Evolutionary conservation across 1,140 invertebrate genomes (phyloP).

Genomic region (Probaryconus sp.): DNA sequence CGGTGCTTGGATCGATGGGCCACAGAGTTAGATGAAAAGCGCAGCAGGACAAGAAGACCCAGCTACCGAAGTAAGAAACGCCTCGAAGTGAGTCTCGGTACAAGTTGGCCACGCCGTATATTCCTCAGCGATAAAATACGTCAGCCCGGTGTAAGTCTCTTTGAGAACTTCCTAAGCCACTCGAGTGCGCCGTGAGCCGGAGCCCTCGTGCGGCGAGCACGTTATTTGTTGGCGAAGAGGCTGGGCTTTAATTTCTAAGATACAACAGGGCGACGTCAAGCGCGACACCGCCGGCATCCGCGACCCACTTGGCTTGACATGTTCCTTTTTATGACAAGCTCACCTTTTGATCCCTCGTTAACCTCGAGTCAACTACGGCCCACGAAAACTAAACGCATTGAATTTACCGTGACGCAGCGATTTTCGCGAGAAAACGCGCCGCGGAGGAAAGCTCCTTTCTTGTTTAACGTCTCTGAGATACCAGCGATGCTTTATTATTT

Average conservation of each 20-base stretch:
- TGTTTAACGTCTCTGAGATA: not conserved
- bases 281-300: slow-evolving; percentile 7
- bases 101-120: slow-evolving; percentile 35
- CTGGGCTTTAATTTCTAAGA: slow-evolving; percentile 36
- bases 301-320: slow-evolving; percentile 15
- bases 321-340: slow-evolving; percentile 42
- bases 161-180: slow-evolving; percentile 56
- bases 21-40: no score
- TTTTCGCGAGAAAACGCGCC: slow-evolving; percentile 31
- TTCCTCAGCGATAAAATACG: slow-evolving; percentile 50
- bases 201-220: slow-evolving; percentile 25
- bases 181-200: slow-evolving; percentile 32
- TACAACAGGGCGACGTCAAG: slow-evolving; percentile 23
- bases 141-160: slow-evolving; percentile 52
- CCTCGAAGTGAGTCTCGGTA: slow-evolving; percentile 5
- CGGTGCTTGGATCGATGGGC: no score
- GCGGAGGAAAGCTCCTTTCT: slow-evolving; percentile 16
- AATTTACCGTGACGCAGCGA: slow-evolving; percentile 38
- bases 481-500: no score
- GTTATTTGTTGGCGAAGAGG: slow-evolving; percentile 33
- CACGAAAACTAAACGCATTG: slow-evolving; percentile 31
- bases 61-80: no score
- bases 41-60: no score
- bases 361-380: slow-evolving; percentile 13
- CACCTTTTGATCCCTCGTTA: slow-evolving; percentile 42